A percentile compares a stretch with the other conserved stretches of the same genome.
Conservation (phyloP, 2,888 invertebrate genomes). For the Drosophila atripex region DNA sequence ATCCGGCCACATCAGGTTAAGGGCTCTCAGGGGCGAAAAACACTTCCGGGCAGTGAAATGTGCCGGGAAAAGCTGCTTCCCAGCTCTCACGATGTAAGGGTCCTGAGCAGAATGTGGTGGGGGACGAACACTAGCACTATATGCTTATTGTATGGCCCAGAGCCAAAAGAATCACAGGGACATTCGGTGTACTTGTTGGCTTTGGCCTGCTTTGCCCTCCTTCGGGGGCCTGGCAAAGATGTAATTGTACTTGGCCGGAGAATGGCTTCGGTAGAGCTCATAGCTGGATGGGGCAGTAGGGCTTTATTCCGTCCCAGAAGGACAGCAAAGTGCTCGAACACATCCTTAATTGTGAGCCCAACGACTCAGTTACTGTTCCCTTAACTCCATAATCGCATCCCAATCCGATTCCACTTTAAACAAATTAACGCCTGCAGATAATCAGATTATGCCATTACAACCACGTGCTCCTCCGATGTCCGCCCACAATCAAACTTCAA, state of each 20-base stretch:
- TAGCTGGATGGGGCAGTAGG: background rate
- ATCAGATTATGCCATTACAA: constrained; percentile 12
- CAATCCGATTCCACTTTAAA: constrained; percentile 16
- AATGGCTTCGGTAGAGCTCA: constrained; percentile 10
- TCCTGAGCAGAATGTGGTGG: background rate
- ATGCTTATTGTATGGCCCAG: constrained; percentile 31
- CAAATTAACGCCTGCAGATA: constrained; percentile 29
- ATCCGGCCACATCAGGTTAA: constrained; percentile 17
- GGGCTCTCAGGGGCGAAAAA: constrained; percentile 20
- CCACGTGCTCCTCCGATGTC: constrained; percentile 30
- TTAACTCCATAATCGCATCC: background rate
- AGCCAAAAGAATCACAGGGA: constrained; percentile 13
- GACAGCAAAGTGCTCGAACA: background rate
- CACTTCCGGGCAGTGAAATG: constrained; percentile 35
- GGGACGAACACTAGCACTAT: background rate
- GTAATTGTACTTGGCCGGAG: constrained; percentile 39
- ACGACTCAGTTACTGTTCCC: background rate
- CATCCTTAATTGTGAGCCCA: background rate
- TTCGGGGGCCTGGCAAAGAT: constrained; percentile 34
- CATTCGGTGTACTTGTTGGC: constrained; percentile 13
- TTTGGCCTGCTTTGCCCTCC: constrained; percentile 17
- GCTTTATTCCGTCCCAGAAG: background rate
- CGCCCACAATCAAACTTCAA: constrained; percentile 27
- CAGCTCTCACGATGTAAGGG: constrained; percentile 5
- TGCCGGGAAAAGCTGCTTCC: constrained; percentile 10